A percentile compares a stretch with the other conserved stretches of the same genome.
Conservation (phyloP, 1,140 invertebrate genomes). For the Acromyrmex charruanus region DNA sequence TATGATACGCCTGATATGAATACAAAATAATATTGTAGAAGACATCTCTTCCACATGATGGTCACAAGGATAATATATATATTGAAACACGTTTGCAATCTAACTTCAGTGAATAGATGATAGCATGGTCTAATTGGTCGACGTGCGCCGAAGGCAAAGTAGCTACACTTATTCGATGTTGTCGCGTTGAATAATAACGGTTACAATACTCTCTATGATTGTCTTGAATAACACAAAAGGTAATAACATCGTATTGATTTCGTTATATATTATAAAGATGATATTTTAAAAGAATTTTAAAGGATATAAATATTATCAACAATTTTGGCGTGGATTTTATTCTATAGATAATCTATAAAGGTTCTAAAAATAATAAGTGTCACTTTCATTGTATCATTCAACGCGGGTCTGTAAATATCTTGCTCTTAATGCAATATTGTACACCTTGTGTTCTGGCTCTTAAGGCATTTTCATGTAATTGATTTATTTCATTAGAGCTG, state of each 20-base stretch:
- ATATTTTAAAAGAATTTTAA: conserved; percentile 3
- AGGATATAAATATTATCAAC: no score
- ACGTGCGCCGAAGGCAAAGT: conserved; percentile 70
- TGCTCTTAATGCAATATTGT: no score
- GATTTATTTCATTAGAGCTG: no score
- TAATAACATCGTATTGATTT: background rate
- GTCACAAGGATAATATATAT: conserved; percentile 18
- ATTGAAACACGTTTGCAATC: conserved; percentile 66
- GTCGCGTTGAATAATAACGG: conserved; percentile 43
- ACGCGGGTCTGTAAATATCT: background rate
- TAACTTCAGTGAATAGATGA: conserved; percentile 67
- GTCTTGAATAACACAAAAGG: background rate
- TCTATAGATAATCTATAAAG: background rate
- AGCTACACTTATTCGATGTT: conserved; percentile 70
- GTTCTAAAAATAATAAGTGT: no score
- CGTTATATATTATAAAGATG: background rate
- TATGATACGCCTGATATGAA: background rate
- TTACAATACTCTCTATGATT: conserved; percentile 34
- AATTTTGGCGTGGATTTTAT: background rate
- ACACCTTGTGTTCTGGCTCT: no score
- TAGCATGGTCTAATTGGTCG: conserved; percentile 72
- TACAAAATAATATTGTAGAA: background rate
- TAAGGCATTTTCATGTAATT: no score
- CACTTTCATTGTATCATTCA: background rate
- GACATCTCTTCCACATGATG: background rate